phyloP scores from a whole-genome alignment of 2,113 vertebrate genomes.

The Edolisoma coerulescens region DNA sequence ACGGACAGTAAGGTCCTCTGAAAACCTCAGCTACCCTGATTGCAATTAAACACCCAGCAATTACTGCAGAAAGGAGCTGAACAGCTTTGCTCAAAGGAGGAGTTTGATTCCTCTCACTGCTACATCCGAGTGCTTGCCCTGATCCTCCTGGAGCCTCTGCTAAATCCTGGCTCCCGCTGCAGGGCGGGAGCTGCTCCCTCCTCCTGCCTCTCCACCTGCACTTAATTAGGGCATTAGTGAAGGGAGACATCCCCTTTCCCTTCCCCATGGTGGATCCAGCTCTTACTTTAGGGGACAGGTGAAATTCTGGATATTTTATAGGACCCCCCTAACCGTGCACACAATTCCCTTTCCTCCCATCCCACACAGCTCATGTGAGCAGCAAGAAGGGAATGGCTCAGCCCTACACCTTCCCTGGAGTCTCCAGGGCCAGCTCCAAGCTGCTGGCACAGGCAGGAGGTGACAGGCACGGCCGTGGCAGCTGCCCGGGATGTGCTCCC shows the following conservation, averaged over 20 bases:
- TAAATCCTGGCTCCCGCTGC: neutral
- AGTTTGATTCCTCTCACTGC: neutral
- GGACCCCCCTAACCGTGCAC: accelerated
- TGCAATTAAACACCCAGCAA: neutral
- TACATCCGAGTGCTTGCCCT: too few species aligned
- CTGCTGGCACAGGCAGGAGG: neutral
- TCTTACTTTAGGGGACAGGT: neutral
- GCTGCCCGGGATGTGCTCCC: accelerated
- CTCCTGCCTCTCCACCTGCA: neutral
- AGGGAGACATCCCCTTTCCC: neutral
- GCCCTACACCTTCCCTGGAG: accelerated
- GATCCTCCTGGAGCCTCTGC: neutral
- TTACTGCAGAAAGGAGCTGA: neutral
- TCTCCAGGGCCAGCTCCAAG: neutral
- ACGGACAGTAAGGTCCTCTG: neutral
- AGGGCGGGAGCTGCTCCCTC: neutral
- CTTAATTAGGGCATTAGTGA: neutral
- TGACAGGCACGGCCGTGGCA: accelerated
- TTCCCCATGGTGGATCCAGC: neutral
- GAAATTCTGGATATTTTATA: neutral
- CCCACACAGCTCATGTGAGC: accelerated
- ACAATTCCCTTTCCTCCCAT: neutral
- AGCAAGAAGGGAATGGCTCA: neutral
- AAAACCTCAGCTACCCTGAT: neutral
- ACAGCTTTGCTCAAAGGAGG: neutral